Evolutionary conservation across 2,888 invertebrate species (phyloP), one percentile per base, ranked within the genome.

Genomic region (Dyspetes luteomarginatus): DNA sequence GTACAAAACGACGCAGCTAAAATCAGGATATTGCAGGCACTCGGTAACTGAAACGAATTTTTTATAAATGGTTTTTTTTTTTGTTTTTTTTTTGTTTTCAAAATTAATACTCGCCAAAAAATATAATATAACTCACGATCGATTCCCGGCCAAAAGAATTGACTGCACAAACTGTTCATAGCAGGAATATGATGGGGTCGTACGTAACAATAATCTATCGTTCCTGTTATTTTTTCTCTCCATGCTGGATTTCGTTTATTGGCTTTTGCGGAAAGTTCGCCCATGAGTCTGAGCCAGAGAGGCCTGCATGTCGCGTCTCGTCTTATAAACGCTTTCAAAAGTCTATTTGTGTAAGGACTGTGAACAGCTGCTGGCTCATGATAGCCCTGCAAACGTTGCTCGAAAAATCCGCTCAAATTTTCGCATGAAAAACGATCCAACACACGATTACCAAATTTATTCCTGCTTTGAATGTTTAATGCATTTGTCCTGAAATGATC

Each of bases 121-220:
- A 30, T 52, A 56, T 28, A n/a, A 36, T 22, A 48, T 67, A 82
- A 93, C 95, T 94, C 92, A 98, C 98, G 93, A 92, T 98, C 98
- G 81, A 98, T 96, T 58, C 97, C 98, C 1, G 97, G 96, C 98
- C 98, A 98, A 92, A 98, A 98, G 92, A 95, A 96, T 88, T 96
- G 95, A 83, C 96, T 95, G 83, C 97, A 96, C 15, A 98, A 93
- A 75, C 94, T 95, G 92, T 98, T 98, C 82, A 98, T 95, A 0
- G 97, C 96, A 0, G 97, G 96, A 83, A 98, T 95, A 90, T 98
- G 97, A 87, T 97, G 96, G 0, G 97, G 97, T 45, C 96, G 94
- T 17, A 98, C 95, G 90, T 98, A 98, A 84, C 96, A 96, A 92
- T 96, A 98, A 93, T 98, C 97, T 9, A 98, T 93, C 0, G 96